A percentile compares a stretch with the other conserved stretches of the same genome.
phyloP scores from a whole-genome alignment of 2,888 invertebrate species.

The Calameuta idolon region DNA sequence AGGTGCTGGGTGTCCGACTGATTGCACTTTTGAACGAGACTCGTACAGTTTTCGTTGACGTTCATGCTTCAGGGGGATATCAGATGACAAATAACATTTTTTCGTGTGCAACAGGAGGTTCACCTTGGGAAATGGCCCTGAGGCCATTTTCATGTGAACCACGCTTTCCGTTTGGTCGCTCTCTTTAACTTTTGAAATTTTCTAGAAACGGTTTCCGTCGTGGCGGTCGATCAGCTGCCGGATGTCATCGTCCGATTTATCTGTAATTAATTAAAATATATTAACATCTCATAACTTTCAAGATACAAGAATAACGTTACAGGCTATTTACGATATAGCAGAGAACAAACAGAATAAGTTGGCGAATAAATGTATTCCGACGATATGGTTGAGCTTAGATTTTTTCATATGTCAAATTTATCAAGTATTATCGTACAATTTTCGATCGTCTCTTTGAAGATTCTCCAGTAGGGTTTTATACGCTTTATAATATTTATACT shows the following conservation, averaged over 20 bases:
- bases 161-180: background rate
- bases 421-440: background rate
- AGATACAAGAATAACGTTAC: background rate
- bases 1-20: background rate
- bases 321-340: background rate
- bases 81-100: background rate
- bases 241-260: background rate
- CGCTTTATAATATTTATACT: too few species aligned
- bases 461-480: background rate
- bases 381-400: background rate
- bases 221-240: background rate
- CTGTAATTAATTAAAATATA: background rate
- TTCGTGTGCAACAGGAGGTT: background rate
- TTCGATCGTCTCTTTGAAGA: background rate
- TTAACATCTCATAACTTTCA: background rate
- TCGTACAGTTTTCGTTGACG: background rate
- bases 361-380: background rate
- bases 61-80: background rate
- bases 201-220: background rate
- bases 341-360: background rate
- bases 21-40: background rate
- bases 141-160: constrained; percentile 1
- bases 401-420: background rate
- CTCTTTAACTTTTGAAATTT: background rate
- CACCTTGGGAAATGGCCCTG: constrained; percentile 3